Base-by-base conservation (phyloP, 2,113 vertebrate species). In the Prochilodus magdalenae region DNA sequence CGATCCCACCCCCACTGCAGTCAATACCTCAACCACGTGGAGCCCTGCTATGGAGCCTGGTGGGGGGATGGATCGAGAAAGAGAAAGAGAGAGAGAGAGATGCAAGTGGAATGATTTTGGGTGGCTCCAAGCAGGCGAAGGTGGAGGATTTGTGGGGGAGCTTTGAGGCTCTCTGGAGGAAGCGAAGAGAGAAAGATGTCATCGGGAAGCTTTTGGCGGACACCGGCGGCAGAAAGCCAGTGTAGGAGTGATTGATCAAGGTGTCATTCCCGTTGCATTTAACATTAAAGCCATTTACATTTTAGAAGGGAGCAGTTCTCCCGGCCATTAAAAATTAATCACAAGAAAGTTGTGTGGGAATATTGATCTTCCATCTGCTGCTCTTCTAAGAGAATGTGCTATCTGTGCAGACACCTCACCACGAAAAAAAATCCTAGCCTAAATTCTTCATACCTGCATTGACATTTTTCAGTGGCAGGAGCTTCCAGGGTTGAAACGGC, bases 231-330 rank as follows among this genome's bases (percentile, higher is more conserved):
- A 86, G 80, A 84, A 74, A 75, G 79, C 63, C 51, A 63, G 76
- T 79, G 87, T 85, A 75, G 72, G 3, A 47, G 69, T 79, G 81
- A 87, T 86, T 88, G 85, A 92, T 93, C 88, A 89, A 86, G 82
- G 88, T 89, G 85, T 90, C 91, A 91, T 72, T 78, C 74, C 80
- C 77, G 81, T 75, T 74, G 73, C 79, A 88, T 91, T 87, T 87
- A 89, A 89, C 86, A 91, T 91, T 88, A 88, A 85, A 91, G 77
- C 84, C 15, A 89, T 92, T 92, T 92, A 88, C 87, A 90, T 93
- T 89, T 89, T 85, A 86, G 83, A 91, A 86, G 81, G 82, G 84
- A 88, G 75, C 73, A 66, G 88, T 85, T 90, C 83, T 84, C 85
- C 90, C 82, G 77, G 66, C 83, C 86, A 88, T 93, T 91, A 91